A percentile compares a stretch with the other conserved stretches of the same genome.
phyloP scores from a whole-genome alignment of 2,797 vertebrate genomes.

The Acanthurus leucopareius region DNA sequence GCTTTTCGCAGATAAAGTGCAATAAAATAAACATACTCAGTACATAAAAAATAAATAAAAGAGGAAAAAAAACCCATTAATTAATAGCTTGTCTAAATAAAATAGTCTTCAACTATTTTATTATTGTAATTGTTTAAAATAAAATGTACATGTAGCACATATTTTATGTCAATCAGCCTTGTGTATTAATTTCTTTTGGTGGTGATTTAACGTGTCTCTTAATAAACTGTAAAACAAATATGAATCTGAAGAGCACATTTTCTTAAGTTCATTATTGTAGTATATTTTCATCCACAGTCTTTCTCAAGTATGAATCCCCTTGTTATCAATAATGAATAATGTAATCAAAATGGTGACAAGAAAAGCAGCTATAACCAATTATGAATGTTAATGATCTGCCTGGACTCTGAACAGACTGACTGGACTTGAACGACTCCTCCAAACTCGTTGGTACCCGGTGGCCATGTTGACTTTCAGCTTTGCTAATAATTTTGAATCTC shows the following conservation, averaged over 20 bases:
- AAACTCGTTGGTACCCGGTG: not conserved
- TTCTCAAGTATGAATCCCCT: not conserved
- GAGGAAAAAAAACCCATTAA: not conserved
- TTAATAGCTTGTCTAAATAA: too few relatives aligned
- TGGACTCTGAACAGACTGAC: slow-evolving; percentile 7
- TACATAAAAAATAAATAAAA: not conserved
- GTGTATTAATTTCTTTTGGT: not conserved
- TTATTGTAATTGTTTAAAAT: too few relatives aligned
- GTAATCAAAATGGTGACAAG: slow-evolving; percentile 1
- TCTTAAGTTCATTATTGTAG: not conserved
- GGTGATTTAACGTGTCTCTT: not conserved
- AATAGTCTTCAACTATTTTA: too few relatives aligned
- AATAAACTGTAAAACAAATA: not conserved
- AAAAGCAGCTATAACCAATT: not conserved
- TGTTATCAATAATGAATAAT: slow-evolving; percentile 13
- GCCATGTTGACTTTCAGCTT: slow-evolving; percentile 33
- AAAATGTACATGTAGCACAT: not conserved
- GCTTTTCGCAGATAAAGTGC: too few relatives aligned
- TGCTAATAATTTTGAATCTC: slow-evolving; percentile 35
- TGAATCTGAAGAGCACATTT: not conserved
- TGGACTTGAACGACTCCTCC: slow-evolving; percentile 18
- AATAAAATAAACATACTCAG: too few relatives aligned
- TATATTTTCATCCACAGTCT: not conserved
- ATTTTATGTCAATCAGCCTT: too few relatives aligned
- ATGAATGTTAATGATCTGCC: not conserved